A percentile compares a stretch with the other conserved stretches of the same genome.
phyloP scores from a whole-genome alignment of 2,113 vertebrate species.

The Callopanchax toddi region DNA sequence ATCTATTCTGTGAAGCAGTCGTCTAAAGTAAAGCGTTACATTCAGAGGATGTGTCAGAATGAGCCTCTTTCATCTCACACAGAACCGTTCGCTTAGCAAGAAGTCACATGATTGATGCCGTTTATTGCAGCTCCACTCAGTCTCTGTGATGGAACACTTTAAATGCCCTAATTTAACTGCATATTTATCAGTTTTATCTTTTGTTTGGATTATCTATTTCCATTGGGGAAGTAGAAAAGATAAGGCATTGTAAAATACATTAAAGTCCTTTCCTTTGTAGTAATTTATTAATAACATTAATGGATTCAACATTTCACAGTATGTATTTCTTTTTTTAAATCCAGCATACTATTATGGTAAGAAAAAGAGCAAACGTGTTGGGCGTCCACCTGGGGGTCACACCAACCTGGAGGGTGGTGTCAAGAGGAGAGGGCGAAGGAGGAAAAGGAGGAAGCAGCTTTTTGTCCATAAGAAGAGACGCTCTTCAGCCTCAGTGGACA shows the following conservation, averaged over 20 bases:
- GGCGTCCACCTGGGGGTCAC: conserved; percentile 90
- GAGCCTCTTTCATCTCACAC: too few relatives aligned
- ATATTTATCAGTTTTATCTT: not conserved
- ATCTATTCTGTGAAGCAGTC: too few relatives aligned
- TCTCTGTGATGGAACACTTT: conserved; percentile 5
- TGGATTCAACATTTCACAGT: conserved; percentile 8
- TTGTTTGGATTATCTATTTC: not conserved
- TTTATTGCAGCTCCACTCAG: conserved; percentile 8
- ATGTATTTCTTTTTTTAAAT: conserved; percentile 18
- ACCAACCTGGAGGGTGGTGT: conserved; percentile 91
- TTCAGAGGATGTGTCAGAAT: too few relatives aligned
- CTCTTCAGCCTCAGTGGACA: conserved; percentile 91
- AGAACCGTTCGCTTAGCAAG: conserved; percentile 5
- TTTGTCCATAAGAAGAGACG: conserved; percentile 98
- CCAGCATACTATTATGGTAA: conserved; percentile 96
- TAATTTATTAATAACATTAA: not conserved
- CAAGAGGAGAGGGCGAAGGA: conserved; percentile 90
- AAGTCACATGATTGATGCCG: too few relatives aligned
- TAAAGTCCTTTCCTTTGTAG: too few relatives aligned
- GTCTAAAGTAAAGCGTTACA: too few relatives aligned
- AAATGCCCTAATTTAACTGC: not conserved
- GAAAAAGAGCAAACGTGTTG: conserved; percentile 92
- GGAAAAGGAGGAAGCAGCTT: conserved; percentile 94
- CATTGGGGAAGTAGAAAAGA: not conserved
- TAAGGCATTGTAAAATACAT: too few relatives aligned